phyloP scores from a whole-genome alignment of 2,888 invertebrate genomes.

The Lasioglossum zephyrum region DNA sequence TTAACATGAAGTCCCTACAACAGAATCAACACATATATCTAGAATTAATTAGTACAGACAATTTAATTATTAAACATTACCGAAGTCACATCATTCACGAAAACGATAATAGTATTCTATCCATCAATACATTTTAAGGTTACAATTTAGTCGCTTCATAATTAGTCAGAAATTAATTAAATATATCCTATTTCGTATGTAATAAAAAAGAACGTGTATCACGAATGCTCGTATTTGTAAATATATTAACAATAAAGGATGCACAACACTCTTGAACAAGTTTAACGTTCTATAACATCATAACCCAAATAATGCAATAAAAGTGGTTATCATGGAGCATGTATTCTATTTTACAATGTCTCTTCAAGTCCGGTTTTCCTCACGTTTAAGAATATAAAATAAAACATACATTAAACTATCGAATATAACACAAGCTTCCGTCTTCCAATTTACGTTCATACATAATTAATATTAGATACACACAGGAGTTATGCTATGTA shows the following conservation, averaged over 20 bases:
- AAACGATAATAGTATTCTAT: slow-evolving; percentile 37
- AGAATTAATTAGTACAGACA: background rate
- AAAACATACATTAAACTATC: slow-evolving; percentile 29
- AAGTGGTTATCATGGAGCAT: slow-evolving; percentile 83
- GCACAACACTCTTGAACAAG: slow-evolving; percentile 47
- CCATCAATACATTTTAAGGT: slow-evolving; percentile 19
- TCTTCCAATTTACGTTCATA: slow-evolving; percentile 46
- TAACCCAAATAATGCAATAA: slow-evolving; percentile 58
- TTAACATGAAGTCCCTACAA: slow-evolving; percentile 28
- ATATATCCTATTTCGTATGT: background rate
- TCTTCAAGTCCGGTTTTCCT: background rate
- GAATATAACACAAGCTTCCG: slow-evolving; percentile 36
- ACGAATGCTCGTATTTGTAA: slow-evolving; percentile 23
- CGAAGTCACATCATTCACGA: slow-evolving; percentile 29
- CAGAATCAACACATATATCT: slow-evolving; percentile 16
- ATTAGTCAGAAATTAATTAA: slow-evolving; percentile 29
- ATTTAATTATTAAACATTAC: slow-evolving; percentile 19
- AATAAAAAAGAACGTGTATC: slow-evolving; percentile 27
- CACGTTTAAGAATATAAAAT: slow-evolving; percentile 38
- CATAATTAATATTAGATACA: slow-evolving; percentile 56
- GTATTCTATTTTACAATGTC: slow-evolving; percentile 4
- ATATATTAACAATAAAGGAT: slow-evolving; percentile 17
- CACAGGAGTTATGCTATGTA: slow-evolving; percentile 28
- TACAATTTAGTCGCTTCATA: slow-evolving; percentile 17
- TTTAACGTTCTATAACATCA: slow-evolving; percentile 65